phyloP scores from a whole-genome alignment of 2,113 vertebrate genomes.

The Mixornis gularis region DNA sequence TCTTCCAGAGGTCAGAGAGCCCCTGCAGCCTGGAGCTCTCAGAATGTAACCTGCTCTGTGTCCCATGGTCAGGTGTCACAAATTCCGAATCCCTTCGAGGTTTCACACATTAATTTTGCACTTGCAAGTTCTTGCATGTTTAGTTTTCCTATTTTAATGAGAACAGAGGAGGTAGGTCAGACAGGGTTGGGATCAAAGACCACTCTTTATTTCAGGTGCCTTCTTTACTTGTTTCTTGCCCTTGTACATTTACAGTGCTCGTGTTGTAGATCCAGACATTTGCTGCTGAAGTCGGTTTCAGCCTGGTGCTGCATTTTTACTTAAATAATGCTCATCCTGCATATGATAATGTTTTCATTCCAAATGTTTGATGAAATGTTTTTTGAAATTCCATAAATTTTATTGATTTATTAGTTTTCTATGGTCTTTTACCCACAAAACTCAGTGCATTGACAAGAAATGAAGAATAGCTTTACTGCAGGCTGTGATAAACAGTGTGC shows the following conservation, averaged over 20 bases:
- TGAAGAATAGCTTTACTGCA: background rate
- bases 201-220: background rate
- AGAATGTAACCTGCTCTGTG: background rate
- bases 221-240: background rate
- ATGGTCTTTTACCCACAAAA: background rate
- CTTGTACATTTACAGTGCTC: accelerated
- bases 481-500: background rate
- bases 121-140: background rate
- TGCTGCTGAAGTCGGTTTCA: background rate
- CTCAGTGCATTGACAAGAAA: background rate
- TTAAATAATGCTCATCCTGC: background rate
- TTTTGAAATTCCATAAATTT: background rate
- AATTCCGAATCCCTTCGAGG: background rate
- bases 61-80: background rate
- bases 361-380: background rate
- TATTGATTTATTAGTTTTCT: background rate
- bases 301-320: background rate
- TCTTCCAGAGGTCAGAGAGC: background rate
- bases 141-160: background rate
- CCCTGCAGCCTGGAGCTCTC: background rate
- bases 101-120: background rate
- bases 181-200: background rate
- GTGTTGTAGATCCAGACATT: background rate
- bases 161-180: background rate
- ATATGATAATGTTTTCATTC: background rate